Evolutionary conservation across 1,140 invertebrate species (phyloP).

Genomic region (Coelopa frigida): DNA sequence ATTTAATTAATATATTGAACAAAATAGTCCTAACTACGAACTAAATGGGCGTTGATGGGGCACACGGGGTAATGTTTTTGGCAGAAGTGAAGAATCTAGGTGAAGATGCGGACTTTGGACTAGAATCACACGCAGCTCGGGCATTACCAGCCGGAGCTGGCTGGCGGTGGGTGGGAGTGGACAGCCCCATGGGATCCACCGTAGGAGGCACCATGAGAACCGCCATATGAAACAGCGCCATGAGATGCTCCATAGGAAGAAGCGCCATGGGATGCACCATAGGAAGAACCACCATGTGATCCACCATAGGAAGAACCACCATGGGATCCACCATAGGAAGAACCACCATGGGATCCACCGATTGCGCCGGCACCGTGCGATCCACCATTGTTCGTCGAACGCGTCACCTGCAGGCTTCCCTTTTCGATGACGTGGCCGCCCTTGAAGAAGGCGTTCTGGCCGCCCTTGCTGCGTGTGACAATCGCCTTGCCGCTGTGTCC

Average conservation of each 20-base stretch:
- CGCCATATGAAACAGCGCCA: background rate
- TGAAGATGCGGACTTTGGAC: background rate
- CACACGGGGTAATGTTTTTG: background rate
- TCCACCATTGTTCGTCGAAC: constrained; percentile 20
- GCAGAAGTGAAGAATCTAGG: background rate
- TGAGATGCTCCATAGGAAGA: constrained; percentile 7
- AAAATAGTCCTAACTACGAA: background rate
- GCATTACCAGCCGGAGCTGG: background rate
- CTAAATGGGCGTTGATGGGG: background rate
- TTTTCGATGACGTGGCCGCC: constrained; percentile 36
- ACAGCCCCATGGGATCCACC: background rate
- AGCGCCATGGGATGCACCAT: constrained; percentile 12
- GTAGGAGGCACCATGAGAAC: background rate
- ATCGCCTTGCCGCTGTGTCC: constrained; percentile 29
- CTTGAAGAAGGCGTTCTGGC: constrained; percentile 28
- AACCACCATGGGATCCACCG: constrained; percentile 8
- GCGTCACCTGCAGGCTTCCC: constrained; percentile 32
- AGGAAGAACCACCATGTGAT: constrained; percentile 5
- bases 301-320: background rate
- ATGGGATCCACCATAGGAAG: background rate
- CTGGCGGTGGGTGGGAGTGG: background rate
- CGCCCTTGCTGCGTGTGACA: constrained; percentile 27
- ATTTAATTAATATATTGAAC: no score
- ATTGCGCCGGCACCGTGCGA: constrained; percentile 8
- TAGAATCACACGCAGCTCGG: background rate